phyloP scores from a whole-genome alignment of 2,113 vertebrate species.

The Microcebus griseorufus region DNA sequence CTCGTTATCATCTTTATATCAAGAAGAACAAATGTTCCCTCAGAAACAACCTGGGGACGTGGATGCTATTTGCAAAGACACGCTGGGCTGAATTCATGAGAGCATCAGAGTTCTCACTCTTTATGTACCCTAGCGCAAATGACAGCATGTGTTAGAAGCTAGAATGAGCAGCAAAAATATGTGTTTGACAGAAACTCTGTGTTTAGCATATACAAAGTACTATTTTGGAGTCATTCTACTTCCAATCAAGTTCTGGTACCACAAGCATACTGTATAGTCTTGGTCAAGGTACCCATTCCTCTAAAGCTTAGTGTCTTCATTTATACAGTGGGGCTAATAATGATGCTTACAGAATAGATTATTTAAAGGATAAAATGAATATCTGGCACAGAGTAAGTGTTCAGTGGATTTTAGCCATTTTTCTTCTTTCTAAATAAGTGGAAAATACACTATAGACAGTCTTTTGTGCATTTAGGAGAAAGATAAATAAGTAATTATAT shows the following conservation, averaged over 20 bases:
- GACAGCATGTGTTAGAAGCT: not conserved
- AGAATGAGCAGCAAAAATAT: not conserved
- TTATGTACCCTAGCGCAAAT: not conserved
- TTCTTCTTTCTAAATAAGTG: not conserved
- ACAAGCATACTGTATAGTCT: fast-evolving
- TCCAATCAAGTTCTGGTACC: not conserved
- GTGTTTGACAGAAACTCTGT: not conserved
- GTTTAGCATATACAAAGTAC: not conserved
- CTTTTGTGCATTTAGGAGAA: not conserved
- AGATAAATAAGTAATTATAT: not conserved
- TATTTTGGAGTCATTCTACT: not conserved
- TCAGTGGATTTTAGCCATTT: not conserved
- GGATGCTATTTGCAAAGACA: not conserved
- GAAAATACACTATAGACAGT: not conserved
- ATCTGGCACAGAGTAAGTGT: fast-evolving
- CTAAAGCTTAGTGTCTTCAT: not conserved
- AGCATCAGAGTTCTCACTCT: no score
- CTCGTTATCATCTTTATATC: not conserved
- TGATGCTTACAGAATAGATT: not conserved
- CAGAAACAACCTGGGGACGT: not conserved
- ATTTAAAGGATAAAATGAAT: not conserved
- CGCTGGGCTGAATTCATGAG: not conserved
- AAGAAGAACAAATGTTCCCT: not conserved
- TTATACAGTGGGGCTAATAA: not conserved
- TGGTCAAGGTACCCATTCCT: not conserved